Evolutionary conservation across 2,797 vertebrate genomes (phyloP).

Genomic region (Nyctalus aviator): DNA sequence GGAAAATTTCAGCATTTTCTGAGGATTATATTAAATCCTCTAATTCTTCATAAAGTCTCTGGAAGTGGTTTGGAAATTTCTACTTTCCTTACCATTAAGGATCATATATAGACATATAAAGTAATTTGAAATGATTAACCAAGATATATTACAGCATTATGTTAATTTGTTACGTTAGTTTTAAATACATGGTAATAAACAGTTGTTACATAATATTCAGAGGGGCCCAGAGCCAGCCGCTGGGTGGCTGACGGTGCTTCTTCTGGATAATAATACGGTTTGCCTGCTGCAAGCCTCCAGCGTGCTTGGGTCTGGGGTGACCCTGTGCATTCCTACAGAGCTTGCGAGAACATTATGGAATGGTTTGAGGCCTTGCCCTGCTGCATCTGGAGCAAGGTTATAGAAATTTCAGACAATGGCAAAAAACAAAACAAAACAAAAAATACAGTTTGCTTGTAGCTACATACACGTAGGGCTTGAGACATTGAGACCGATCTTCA

Average conservation of each 20-base stretch:
- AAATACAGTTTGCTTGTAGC: background rate
- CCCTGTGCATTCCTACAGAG: too few relatives aligned
- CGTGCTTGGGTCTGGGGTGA: too few relatives aligned
- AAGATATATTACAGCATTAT: background rate
- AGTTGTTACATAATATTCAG: background rate
- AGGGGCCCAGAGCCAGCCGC: background rate
- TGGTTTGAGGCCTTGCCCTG: too few relatives aligned
- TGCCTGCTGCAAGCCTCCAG: too few relatives aligned
- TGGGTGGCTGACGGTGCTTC: background rate
- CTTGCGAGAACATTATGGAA: too few relatives aligned
- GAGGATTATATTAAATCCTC: background rate
- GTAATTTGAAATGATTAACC: background rate
- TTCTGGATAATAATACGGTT: background rate
- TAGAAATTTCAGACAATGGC: too few relatives aligned
- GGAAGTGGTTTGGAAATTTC: constrained; percentile 13
- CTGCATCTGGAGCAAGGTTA: too few relatives aligned
- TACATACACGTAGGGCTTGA: background rate
- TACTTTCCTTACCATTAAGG: background rate
- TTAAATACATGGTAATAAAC: background rate
- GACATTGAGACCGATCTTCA: background rate
- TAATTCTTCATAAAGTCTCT: background rate
- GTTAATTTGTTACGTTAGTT: background rate
- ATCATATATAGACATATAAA: background rate
- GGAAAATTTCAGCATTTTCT: constrained; percentile 22
- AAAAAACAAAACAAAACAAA: too few relatives aligned